Conservation (phyloP, 2,888 invertebrate genomes). For the Drosophila stalkeri region DNA sequence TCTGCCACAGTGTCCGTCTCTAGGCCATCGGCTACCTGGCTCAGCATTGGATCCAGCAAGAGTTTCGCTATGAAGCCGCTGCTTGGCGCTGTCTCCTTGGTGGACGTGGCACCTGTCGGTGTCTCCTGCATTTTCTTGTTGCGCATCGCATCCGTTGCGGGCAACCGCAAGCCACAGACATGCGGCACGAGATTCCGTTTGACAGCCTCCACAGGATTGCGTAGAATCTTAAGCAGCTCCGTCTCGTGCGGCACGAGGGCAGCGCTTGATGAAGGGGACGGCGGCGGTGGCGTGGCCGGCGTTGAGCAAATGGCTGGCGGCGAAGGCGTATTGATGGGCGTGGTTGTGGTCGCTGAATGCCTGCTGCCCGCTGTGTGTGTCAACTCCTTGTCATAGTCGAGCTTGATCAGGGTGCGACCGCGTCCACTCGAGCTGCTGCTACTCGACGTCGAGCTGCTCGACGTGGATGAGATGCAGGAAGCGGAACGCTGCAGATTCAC, state of each 20-base stretch:
- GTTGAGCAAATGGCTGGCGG: conserved; percentile 61
- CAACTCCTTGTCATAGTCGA: conserved; percentile 82
- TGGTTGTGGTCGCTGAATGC: conserved; percentile 50
- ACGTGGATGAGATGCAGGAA: conserved; percentile 82
- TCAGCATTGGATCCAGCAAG: conserved; percentile 88
- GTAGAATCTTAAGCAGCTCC: conserved; percentile 87
- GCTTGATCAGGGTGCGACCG: conserved; percentile 83
- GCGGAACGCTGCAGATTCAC: conserved; percentile 80
- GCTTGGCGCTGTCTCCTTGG: conserved; percentile 51
- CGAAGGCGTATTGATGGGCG: conserved; percentile 64
- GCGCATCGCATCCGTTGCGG: conserved; percentile 58
- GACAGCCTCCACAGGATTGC: conserved; percentile 92
- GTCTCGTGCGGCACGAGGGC: conserved; percentile 82
- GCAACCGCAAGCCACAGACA: conserved; percentile 89
- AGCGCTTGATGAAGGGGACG: background rate
- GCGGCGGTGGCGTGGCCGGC: conserved; percentile 46
- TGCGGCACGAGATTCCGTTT: conserved; percentile 91
- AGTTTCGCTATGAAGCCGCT: conserved; percentile 87
- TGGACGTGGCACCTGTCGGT: background rate
- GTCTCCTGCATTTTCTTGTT: conserved; percentile 83
- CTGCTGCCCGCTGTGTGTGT: background rate
- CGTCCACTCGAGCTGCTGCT: conserved; percentile 75
- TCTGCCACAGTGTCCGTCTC: conserved; percentile 88
- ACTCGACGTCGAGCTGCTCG: conserved; percentile 75
- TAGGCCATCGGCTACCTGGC: conserved; percentile 88